These are phyloP conservation scores for Eilema sororculum DNA, from an alignment of 2,888 invertebrate genomes.

Conservation along the genomic window DNA sequence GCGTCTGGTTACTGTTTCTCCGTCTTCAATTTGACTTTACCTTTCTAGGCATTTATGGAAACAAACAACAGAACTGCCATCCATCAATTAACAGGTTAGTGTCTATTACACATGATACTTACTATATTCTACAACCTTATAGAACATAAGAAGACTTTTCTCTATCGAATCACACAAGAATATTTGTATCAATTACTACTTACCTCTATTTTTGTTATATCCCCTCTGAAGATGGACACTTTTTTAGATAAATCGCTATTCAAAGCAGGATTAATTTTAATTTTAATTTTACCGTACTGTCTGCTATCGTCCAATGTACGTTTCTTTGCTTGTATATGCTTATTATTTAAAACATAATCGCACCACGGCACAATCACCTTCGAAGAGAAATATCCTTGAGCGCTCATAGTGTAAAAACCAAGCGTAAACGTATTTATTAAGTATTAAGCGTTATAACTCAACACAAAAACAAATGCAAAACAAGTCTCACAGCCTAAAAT, in stretches of 20 bases:
- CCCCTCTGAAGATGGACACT: slow-evolving; percentile 91
- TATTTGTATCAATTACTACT: slow-evolving; percentile 9
- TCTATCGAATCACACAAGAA: background rate
- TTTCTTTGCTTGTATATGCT: slow-evolving; percentile 71
- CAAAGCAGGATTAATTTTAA: slow-evolving; percentile 65
- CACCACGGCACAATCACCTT: slow-evolving; percentile 86
- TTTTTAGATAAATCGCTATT: slow-evolving; percentile 85
- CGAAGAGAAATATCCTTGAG: slow-evolving; percentile 37
- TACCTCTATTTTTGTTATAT: slow-evolving; percentile 93
- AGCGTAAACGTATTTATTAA: too few relatives aligned
- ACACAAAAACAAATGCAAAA: too few relatives aligned
- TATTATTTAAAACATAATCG: slow-evolving; percentile 76
- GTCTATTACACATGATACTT: too few relatives aligned
- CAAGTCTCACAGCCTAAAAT: too few relatives aligned
- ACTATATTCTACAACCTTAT: background rate
- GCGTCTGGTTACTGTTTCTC: too few relatives aligned
- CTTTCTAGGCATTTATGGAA: too few relatives aligned
- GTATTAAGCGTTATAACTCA: too few relatives aligned
- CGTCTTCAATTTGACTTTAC: too few relatives aligned
- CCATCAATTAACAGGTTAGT: too few relatives aligned
- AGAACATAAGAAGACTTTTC: slow-evolving; percentile 22
- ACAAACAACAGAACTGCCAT: too few relatives aligned
- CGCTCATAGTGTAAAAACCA: background rate
- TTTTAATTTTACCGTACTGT: slow-evolving; percentile 66
- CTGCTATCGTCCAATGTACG: slow-evolving; percentile 69